A percentile compares a stretch with the other conserved stretches of the same genome.
These are phyloP conservation scores for Xestia sexstrigata DNA, from an alignment of 2,888 invertebrate genomes.

Conservation along the genomic window DNA sequence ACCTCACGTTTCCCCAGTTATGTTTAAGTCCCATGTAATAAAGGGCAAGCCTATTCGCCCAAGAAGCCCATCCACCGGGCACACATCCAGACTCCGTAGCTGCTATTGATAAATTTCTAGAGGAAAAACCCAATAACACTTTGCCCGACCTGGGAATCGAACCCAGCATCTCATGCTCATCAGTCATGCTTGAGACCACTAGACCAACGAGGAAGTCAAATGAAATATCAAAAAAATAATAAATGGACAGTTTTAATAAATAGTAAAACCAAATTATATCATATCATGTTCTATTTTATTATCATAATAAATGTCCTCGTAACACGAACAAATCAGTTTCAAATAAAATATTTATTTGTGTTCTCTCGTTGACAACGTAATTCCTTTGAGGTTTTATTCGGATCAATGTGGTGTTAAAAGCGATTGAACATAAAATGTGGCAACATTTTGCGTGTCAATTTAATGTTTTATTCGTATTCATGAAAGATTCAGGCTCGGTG, in stretches of 20 bases:
- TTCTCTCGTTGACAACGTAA: slow-evolving; percentile 21
- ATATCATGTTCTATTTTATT: neutral
- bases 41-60: too few species aligned
- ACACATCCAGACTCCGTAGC: too few species aligned
- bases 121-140: too few species aligned
- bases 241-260: too few species aligned
- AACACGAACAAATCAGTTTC: slow-evolving; percentile 9
- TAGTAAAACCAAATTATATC: too few species aligned
- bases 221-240: neutral
- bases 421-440: slow-evolving; percentile 31
- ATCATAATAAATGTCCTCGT: slow-evolving; percentile 11
- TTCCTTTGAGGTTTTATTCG: slow-evolving; percentile 27
- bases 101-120: too few species aligned
- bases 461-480: slow-evolving; percentile 38
- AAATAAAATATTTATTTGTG: slow-evolving; percentile 31
- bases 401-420: slow-evolving; percentile 35
- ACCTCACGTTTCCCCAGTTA: too few species aligned
- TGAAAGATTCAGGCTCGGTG: slow-evolving; percentile 15
- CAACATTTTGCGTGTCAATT: slow-evolving; percentile 17
- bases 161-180: too few species aligned
- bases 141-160: too few species aligned
- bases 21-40: too few species aligned
- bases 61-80: too few species aligned
- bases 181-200: too few species aligned
- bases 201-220: neutral